Evolutionary conservation across 2,113 vertebrate species (phyloP).

Genomic region (Chaetorhynchus papuensis): DNA sequence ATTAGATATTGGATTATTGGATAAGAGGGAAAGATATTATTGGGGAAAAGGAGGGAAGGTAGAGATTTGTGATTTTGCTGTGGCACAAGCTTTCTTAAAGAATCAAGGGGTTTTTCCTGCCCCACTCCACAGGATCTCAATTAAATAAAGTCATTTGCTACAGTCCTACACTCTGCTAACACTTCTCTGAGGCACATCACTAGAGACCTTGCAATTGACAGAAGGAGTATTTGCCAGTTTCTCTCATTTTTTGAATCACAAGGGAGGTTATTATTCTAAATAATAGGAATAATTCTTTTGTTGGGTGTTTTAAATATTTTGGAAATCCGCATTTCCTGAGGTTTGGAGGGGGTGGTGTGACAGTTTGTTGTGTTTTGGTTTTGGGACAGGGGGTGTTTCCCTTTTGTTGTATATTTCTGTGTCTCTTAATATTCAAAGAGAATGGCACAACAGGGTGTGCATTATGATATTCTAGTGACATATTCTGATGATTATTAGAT

Average conservation of each 20-base stretch:
- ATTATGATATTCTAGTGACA: background rate
- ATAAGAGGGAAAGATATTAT: background rate
- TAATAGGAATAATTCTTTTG: background rate
- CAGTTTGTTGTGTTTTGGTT: background rate
- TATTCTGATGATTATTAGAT: background rate
- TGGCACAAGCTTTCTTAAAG: background rate
- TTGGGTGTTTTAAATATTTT: background rate
- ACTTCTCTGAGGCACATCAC: background rate
- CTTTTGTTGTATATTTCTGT: background rate
- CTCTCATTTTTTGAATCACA: background rate
- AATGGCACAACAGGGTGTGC: background rate
- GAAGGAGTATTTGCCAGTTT: background rate
- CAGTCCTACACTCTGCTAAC: background rate
- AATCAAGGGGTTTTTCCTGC: fast-evolving
- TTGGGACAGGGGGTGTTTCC: fast-evolving
- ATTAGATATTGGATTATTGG: background rate
- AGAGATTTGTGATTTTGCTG: background rate
- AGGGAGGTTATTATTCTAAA: background rate
- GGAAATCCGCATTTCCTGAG: background rate
- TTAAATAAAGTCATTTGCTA: background rate
- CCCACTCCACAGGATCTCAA: background rate
- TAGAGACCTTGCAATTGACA: background rate
- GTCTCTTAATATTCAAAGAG: background rate
- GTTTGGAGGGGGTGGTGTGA: fast-evolving
- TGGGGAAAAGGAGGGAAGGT: background rate